A percentile compares a stretch with the other conserved stretches of the same genome.
These are phyloP conservation scores for Tetramorium parvispinum DNA, from an alignment of 1,140 invertebrate species.

Conservation along the genomic window DNA sequence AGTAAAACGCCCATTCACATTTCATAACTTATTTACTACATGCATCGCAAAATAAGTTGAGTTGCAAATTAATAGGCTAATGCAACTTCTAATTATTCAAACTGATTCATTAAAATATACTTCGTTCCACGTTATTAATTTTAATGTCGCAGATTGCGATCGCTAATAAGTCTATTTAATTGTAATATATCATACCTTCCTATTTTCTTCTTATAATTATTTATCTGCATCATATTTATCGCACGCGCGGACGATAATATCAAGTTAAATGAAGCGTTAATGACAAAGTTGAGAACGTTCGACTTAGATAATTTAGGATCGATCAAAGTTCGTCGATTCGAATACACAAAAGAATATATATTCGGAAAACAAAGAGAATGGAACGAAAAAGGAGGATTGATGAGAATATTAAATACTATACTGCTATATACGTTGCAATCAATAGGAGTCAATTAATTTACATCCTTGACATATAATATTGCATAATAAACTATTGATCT, in stretches of 20 bases:
- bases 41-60: background rate
- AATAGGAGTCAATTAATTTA: constrained; percentile 26
- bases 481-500: constrained; percentile 21
- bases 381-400: background rate
- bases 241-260: background rate
- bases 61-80: background rate
- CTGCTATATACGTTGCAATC: background rate
- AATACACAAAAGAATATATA: background rate
- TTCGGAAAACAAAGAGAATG: background rate
- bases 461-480: constrained; percentile 26
- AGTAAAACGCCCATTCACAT: background rate
- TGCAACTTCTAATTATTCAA: background rate
- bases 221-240: background rate
- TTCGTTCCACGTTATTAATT: background rate
- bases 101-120: background rate
- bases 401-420: background rate
- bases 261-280: background rate
- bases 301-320: constrained; percentile 3
- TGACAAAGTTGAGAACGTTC: background rate
- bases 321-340: background rate
- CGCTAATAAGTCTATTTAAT: background rate
- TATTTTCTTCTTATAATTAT: background rate
- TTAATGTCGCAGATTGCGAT: background rate
- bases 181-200: background rate
- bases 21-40: background rate